Base-by-base conservation (phyloP, 2,113 vertebrate species). In the Hippocampus mohnikei region DNA sequence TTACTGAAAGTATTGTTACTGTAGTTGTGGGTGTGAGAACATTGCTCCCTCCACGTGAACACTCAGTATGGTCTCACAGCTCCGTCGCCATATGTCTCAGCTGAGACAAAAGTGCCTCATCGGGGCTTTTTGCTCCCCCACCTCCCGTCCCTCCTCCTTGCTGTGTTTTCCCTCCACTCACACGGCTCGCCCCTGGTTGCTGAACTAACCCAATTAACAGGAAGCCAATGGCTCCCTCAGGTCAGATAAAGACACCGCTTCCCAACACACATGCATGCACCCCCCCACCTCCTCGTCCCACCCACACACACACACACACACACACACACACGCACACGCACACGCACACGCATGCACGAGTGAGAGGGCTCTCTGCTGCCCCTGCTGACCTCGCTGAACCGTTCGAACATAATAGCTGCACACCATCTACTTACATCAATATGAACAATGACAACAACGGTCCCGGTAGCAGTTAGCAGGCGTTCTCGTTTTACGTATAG, bases 231-330 rank as follows among this genome's bases (percentile, higher is more conserved):
- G 80, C 87, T 84, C 85, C 85, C 84, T 72, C 77, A 90, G 92
- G 91, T 93, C 92, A 94, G 90, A 92, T 92, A 91, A 90, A 88
- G 81, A 90, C 87, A 85, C 29, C 72, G 70, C 71, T 79, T 56
- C 15, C 37, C 16, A 65, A 46, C 60, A 70, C 21, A 15, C 58
- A 16, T 52, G n/a, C 62, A 60, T 53, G 37, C 48, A 55, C 42
- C 27, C 50, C 20, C 52, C 40, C 55, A 8, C 69, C 41, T 37
- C 66, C 18, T n/a, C n/a, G n/a, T n/a, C n/a, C n/a, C 25, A 69
- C 27, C 62, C 53, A 16, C 52, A 20, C 67, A 61, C 46, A 21
- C 29, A 68, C 44, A 20, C 33, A n/a, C 69, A 67, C 41, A 59
- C 66, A 62, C 70, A 72, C 23, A 23, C 60, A 66, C 21, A 11